phyloP scores from a whole-genome alignment of 2,888 invertebrate species.

The Gandaritis pyraliata region DNA sequence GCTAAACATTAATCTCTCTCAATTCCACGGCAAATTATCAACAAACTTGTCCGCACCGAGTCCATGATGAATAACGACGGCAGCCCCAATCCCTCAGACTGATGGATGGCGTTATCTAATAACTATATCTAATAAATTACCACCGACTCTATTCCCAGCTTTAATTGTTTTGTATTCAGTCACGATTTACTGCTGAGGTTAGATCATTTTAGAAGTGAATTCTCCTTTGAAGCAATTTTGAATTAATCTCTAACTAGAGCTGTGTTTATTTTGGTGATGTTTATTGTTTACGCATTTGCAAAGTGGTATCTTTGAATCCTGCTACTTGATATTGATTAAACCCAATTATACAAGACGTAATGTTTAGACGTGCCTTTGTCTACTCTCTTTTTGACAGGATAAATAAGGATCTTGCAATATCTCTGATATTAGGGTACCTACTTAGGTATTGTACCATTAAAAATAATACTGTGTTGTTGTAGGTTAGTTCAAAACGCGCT shows the following conservation, averaged over 20 bases:
- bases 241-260: slow-evolving; percentile 15
- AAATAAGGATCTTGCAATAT: too few relatives aligned
- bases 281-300: slow-evolving; percentile 11
- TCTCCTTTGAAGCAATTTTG: slow-evolving; percentile 41
- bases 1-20: background rate
- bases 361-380: too few relatives aligned
- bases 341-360: too few relatives aligned
- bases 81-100: slow-evolving; percentile 38
- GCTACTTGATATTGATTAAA: too few relatives aligned
- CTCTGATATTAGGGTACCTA: too few relatives aligned
- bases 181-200: slow-evolving; percentile 60
- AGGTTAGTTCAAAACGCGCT: too few relatives aligned
- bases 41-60: slow-evolving; percentile 34
- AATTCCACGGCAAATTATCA: slow-evolving; percentile 23
- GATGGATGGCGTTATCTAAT: slow-evolving; percentile 66
- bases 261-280: slow-evolving; percentile 12
- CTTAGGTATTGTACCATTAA: too few relatives aligned
- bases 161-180: slow-evolving; percentile 67
- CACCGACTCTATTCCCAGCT: slow-evolving; percentile 59
- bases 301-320: background rate
- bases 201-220: slow-evolving; percentile 46
- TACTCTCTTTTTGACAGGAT: too few relatives aligned
- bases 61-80: slow-evolving; percentile 38
- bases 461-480: too few relatives aligned
- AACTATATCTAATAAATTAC: slow-evolving; percentile 69